Percentiles rank a stretch among this genome's conserved stretches.
phyloP scores from a whole-genome alignment of 2,113 vertebrate species.

The Melanocharis versteri region DNA sequence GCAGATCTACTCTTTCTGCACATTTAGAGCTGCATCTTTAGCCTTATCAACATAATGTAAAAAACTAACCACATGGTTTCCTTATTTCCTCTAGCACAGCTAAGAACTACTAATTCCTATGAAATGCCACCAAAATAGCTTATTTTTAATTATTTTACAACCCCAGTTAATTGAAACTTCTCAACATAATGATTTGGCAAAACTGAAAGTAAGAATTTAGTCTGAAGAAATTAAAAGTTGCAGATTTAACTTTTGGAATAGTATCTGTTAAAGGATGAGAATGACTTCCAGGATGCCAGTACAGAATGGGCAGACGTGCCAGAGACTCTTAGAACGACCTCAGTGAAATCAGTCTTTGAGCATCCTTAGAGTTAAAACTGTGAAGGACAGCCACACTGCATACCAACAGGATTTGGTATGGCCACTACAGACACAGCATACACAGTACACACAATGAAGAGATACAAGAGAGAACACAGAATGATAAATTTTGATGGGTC shows the following conservation, averaged over 20 bases:
- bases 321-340: neutral
- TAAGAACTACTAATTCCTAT: neutral
- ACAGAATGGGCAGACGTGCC: rapidly evolving
- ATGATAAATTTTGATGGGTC: neutral
- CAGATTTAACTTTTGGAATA: neutral
- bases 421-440: neutral
- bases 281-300: neutral
- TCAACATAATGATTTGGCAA: neutral
- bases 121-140: neutral
- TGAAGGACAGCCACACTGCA: neutral
- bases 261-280: neutral
- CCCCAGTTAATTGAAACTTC: neutral
- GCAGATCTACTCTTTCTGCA: neutral
- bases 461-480: neutral
- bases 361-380: neutral
- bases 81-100: neutral
- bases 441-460: neutral
- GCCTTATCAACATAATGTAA: neutral
- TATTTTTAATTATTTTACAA: neutral
- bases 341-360: neutral
- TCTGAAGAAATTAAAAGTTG: neutral
- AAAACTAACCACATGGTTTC: neutral
- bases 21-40: neutral
- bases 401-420: neutral
- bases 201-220: neutral